These are phyloP conservation scores for Lycophotia porphyrea DNA, from an alignment of 2,888 invertebrate species.

Conservation along the genomic window DNA sequence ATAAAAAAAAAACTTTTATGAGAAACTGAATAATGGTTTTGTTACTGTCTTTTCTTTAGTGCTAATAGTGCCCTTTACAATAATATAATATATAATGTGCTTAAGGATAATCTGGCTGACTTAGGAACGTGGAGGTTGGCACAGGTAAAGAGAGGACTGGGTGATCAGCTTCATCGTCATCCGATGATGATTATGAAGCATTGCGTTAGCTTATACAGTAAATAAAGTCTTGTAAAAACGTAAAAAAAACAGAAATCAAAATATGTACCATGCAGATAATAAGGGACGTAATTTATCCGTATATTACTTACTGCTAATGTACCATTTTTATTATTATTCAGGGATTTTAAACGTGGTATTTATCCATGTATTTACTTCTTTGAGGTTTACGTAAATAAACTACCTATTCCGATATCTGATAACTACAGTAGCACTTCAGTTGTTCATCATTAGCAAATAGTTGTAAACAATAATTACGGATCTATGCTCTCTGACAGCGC, in stretches of 20 bases:
- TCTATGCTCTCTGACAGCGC: neutral
- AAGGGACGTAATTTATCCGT: too few species aligned
- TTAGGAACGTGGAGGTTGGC: too few species aligned
- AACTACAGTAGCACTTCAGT: neutral
- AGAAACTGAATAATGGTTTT: neutral
- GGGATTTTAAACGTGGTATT: neutral
- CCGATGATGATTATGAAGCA: neutral
- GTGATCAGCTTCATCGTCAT: neutral
- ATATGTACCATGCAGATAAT: too few species aligned
- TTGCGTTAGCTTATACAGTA: neutral
- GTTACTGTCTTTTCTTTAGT: neutral
- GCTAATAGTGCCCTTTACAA: neutral
- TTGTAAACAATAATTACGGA: constrained; percentile 2
- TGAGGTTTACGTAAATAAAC: neutral
- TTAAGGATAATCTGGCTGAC: too few species aligned
- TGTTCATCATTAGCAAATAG: neutral
- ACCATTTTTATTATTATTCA: neutral
- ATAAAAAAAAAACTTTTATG: too few species aligned
- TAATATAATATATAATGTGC: neutral
- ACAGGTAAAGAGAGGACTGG: neutral
- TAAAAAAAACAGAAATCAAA: neutral
- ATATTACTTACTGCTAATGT: neutral
- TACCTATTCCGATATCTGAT: neutral
- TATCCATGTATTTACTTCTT: neutral
- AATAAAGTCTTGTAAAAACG: neutral